Evolutionary conservation across 2,797 vertebrate species (phyloP).

Genomic region (Mycteria americana): DNA sequence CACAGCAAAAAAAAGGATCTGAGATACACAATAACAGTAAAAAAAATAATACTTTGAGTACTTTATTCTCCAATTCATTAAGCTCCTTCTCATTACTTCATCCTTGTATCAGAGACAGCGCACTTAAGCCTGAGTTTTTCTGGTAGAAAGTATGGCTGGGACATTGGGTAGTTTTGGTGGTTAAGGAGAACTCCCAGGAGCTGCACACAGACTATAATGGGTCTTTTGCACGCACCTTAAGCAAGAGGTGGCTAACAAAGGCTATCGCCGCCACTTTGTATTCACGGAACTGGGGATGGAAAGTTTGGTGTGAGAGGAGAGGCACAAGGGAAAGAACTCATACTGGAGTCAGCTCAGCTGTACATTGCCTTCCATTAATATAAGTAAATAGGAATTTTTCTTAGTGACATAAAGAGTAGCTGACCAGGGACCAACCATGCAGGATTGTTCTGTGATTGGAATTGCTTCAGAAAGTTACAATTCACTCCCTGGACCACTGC

Average conservation of each 20-base stretch:
- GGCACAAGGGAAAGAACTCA: neutral
- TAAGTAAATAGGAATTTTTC: neutral
- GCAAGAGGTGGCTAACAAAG: neutral
- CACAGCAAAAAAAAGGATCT: neutral
- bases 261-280: rapidly evolving
- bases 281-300: neutral
- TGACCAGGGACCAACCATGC: neutral
- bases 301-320: neutral
- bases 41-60: neutral
- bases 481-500: neutral
- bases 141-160: neutral
- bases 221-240: neutral
- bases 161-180: neutral
- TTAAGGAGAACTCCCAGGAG: neutral
- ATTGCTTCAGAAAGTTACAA: neutral
- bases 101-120: neutral
- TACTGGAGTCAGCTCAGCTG: neutral
- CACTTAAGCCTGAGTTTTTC: neutral
- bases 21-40: neutral
- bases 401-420: neutral
- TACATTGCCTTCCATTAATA: neutral
- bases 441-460: neutral
- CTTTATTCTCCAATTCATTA: neutral
- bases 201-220: neutral
- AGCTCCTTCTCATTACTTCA: neutral